Base-by-base conservation (phyloP, 1,140 invertebrate species). In the Matsumurasca onukii region DNA sequence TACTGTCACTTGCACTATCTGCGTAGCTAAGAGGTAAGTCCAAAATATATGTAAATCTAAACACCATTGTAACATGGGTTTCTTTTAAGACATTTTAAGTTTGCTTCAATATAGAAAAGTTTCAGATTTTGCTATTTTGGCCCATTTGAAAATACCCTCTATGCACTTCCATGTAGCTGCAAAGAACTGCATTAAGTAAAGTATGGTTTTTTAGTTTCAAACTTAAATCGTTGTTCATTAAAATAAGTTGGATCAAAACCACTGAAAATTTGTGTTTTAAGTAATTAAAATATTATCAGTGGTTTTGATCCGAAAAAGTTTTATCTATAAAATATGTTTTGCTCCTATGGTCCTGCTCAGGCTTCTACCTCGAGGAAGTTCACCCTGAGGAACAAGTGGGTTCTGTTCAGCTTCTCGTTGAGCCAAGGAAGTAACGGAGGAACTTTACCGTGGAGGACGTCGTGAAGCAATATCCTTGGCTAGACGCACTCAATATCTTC, bases 361-460 rank as follows among this genome's bases (percentile, higher is more conserved):
- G 55, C 55, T 27, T 59, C 55, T 29, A 22, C 25, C 25, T 5
- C 24, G 55, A 13, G 55, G 9, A 59, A 59, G 25, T 59, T 59
- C 25, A 59, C 55, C 2, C 25, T 59, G 24, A 25, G 55, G 30
- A 59, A 59, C 25, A 25, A 22, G 9, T 59, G 55, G 55, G 2
- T 59, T 59, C 55, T 59, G 2, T 59, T 59, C 25, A 24, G 24
- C n/a, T 59, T 59, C 55, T 25, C 55, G 2, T 29, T 59, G 25
- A 24, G 15, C 15, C 25, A 29, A 12, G 24, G 15, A 12, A 59
- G 15, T 5, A 29, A 27, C n/a, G 55, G 5, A 24, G 13, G 3
- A 27, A 13, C 30, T 13, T 27, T 59, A 5, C 15, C 3, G 1
- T 59, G 12, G 5, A 9, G 12, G 15, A 59, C 30, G 3, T 29